Conservation (phyloP, 2,888 invertebrate genomes). For the Ectemnius continuus region DNA sequence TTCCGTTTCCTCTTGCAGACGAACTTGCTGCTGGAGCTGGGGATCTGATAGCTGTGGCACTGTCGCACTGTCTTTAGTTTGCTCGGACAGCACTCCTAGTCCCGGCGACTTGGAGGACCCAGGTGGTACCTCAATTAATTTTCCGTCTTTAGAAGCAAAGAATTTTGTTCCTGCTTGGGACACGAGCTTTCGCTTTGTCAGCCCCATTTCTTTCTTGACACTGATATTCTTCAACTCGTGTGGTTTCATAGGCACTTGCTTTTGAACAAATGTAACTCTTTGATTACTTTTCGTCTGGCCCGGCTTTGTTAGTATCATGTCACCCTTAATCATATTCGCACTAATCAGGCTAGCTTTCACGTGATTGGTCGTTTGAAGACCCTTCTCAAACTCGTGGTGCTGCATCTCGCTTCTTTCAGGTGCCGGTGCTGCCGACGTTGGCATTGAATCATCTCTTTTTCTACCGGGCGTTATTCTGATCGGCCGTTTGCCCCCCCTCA, state of each 20-base stretch:
- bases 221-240: constrained; percentile 66
- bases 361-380: constrained; percentile 74
- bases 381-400: constrained; percentile 56
- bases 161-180: constrained; percentile 59
- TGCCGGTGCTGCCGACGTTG: too few species aligned
- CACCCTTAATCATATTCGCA: constrained; percentile 75
- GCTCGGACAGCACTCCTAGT: constrained; percentile 24
- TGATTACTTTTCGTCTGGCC: constrained; percentile 71
- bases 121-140: constrained; percentile 59
- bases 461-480: constrained; percentile 61
- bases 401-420: constrained; percentile 10
- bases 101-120: constrained; percentile 44
- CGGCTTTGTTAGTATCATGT: constrained; percentile 75
- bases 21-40: constrained; percentile 14
- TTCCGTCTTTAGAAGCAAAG: constrained; percentile 65
- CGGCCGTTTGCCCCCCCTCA: constrained; percentile 63
- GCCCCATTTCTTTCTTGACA: constrained; percentile 65
- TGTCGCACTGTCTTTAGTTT: constrained; percentile 46
- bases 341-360: constrained; percentile 80
- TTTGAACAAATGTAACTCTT: constrained; percentile 72
- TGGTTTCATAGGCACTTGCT: constrained; percentile 70
- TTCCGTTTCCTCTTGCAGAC: background rate
- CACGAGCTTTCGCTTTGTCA: constrained; percentile 64
- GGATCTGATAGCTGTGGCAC: constrained; percentile 28
- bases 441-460: constrained; percentile 67